These are phyloP conservation scores for Camponotus vicinus DNA, from an alignment of 1,140 invertebrate species.

Conservation along the genomic window DNA sequence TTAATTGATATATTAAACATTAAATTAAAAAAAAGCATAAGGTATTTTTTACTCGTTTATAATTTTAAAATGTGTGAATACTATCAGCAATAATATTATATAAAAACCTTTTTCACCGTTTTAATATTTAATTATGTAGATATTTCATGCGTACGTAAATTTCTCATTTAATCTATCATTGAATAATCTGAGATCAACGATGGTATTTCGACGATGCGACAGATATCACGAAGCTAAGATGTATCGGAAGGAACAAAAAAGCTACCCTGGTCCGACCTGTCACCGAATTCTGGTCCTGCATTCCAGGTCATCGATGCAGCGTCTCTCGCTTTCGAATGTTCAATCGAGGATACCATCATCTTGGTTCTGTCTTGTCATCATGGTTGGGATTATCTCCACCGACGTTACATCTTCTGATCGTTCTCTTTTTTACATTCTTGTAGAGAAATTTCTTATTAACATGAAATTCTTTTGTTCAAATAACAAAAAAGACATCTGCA, in stretches of 20 bases:
- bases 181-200: slow-evolving; percentile 1
- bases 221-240: slow-evolving; percentile 32
- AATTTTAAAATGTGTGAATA: background rate
- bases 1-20: no score
- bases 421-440: background rate
- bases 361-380: slow-evolving; percentile 56
- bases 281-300: slow-evolving; percentile 76
- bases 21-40: no score
- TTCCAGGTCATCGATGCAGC: slow-evolving; percentile 75
- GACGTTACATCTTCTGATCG: slow-evolving; percentile 15
- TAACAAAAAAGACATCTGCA: background rate
- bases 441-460: background rate
- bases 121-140: no score
- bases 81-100: background rate
- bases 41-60: background rate
- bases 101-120: slow-evolving; percentile 3
- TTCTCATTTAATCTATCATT: slow-evolving; percentile 22
- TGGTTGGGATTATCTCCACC: slow-evolving; percentile 23
- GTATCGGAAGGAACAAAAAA: slow-evolving; percentile 32
- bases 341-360: slow-evolving; percentile 58
- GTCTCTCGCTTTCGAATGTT: slow-evolving; percentile 58
- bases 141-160: background rate
- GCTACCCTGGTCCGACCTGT: slow-evolving; percentile 48
- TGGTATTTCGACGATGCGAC: slow-evolving; percentile 33
- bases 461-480: background rate